Conservation (phyloP, 2,113 vertebrate genomes). For the Brienomyrus longianalis region DNA sequence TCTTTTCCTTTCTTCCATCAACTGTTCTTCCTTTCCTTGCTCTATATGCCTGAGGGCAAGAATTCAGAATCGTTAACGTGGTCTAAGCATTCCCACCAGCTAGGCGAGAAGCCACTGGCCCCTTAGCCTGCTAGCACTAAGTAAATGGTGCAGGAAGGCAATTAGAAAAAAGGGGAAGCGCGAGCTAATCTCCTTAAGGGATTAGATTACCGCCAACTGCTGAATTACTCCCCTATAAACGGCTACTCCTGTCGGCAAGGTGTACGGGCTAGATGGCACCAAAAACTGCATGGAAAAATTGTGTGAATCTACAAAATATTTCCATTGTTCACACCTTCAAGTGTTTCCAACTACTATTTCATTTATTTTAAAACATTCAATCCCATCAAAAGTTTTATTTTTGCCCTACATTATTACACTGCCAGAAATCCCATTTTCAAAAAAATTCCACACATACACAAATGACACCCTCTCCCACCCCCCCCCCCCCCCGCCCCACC, state of each 20-base stretch:
- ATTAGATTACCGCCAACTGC: constrained; percentile 46
- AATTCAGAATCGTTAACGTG: constrained; percentile 1
- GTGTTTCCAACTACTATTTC: neutral
- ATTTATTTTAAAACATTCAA: neutral
- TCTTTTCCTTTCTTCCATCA: constrained; percentile 92
- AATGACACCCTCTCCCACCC: neutral
- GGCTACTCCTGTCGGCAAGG: constrained; percentile 34
- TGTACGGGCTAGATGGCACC: neutral
- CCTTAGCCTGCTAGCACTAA: neutral
- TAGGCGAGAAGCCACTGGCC: neutral
- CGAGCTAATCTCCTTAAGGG: constrained; percentile 60
- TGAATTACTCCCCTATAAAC: constrained; percentile 48
- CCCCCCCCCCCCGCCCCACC: too few relatives aligned
- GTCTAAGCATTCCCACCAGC: constrained; percentile 6
- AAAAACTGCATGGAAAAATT: neutral
- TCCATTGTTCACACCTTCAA: neutral
- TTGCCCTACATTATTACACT: neutral
- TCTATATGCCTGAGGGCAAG: constrained; percentile 65
- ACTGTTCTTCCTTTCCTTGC: constrained; percentile 83
- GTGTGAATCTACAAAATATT: neutral
- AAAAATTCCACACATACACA: neutral
- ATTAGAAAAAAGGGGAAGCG: constrained; percentile 53
- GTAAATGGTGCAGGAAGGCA: constrained; percentile 28
- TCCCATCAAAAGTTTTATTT: neutral
- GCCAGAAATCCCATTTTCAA: neutral